Base-by-base conservation (phyloP, 1,140 invertebrate species). In the Adelges cooleyi region DNA sequence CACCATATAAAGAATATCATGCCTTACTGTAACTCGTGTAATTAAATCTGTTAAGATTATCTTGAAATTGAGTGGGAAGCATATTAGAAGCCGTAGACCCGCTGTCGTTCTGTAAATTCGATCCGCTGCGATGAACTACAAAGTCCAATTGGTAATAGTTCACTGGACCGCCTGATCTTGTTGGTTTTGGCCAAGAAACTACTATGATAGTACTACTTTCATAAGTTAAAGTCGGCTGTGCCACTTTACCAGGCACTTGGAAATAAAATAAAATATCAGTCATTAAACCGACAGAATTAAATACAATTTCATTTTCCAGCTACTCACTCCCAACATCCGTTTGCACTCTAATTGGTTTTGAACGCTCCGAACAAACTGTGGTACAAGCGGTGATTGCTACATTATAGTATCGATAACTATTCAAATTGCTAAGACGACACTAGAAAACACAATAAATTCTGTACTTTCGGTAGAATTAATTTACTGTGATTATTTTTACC, bases 321-420 rank as follows among this genome's bases (percentile, higher is more conserved):
- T 33, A 62, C 22, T 62, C 18, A 62, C 56, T 0, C 10, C 56
- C 56, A 6, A 62, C 42, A 13, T 40, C 40, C 8, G 56, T 62
- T 18, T 18, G 56, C 2, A 62, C 42, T 62, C 25, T 13, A 42
- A 82, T 72, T 1, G 72, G 69, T 52, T 72, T 66, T 15, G 81
- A 80, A 44, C 71, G 66, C 0, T 73, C 69, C 11, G 85, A 86
- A 69, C 84, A 85, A 15, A 80, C 73, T 42, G 84, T 81, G 15
- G 84, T 86, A 71, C 88, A 91, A 6, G 89, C 86, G 27, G 77
- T 71, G 1, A 90, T 79, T 20, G 75, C 75, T 8, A 90, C 76
- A 1, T 78, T 80, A 71, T 90, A 90, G 59, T 82, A 81, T 3
- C 77, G 80, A 68, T 82, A 81, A 49, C 75, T 74, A 27, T 70